Conservation (phyloP, 2,888 invertebrate genomes). For the Acronicta psi region DNA sequence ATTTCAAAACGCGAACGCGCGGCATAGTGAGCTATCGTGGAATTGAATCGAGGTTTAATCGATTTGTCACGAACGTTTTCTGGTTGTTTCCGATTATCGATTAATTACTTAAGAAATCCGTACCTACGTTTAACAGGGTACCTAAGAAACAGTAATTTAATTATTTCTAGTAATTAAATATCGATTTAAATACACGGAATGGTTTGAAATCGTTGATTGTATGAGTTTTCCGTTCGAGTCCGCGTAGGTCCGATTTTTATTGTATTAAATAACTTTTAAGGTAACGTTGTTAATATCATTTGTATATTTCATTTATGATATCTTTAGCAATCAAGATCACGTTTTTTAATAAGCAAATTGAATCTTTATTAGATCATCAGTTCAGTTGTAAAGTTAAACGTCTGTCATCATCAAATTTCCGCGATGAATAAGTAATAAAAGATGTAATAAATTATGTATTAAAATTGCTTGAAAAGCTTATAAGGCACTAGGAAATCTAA, state of each 20-base stretch:
- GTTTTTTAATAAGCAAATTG: conserved; percentile 40
- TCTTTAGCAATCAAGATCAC: conserved; percentile 29
- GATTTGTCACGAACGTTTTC: conserved; percentile 67
- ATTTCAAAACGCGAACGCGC: conserved; percentile 40
- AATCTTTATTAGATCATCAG: background rate
- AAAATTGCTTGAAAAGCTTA: background rate
- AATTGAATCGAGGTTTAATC: conserved; percentile 67
- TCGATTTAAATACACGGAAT: conserved; percentile 39
- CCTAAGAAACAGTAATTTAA: conserved; percentile 52
- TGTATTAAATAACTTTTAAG: conserved; percentile 32
- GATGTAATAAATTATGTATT: background rate
- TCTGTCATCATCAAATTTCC: background rate
- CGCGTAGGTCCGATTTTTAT: conserved; percentile 30
- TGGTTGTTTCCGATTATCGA: conserved; percentile 45
- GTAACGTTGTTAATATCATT: conserved; percentile 50
- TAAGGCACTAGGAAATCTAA: background rate
- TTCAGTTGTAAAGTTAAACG: background rate
- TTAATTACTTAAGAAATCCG: conserved; percentile 47
- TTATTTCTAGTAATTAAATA: conserved; percentile 53
- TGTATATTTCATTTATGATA: conserved; percentile 55
- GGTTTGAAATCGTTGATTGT: conserved; percentile 26
- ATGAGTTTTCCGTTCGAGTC: conserved; percentile 27
- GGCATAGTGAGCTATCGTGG: conserved; percentile 53
- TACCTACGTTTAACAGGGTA: conserved; percentile 55
- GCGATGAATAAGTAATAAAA: background rate